A percentile compares a stretch with the other conserved stretches of the same genome.
These are phyloP conservation scores for Ciconia boyciana DNA, from an alignment of 2,113 vertebrate species.

Conservation along the genomic window DNA sequence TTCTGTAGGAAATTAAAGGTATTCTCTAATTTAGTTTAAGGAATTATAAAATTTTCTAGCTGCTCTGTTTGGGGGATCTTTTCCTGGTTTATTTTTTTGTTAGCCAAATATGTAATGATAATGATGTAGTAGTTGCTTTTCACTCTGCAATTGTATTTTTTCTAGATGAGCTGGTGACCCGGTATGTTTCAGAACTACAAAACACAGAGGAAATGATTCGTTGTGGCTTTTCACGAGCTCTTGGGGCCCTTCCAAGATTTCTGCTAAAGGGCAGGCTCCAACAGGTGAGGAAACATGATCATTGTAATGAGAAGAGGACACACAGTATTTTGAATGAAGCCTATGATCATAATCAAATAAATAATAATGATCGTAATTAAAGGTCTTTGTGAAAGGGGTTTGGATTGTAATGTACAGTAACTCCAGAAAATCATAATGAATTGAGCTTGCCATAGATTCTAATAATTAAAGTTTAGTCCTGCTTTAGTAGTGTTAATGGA, in stretches of 20 bases:
- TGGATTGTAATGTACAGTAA: not conserved
- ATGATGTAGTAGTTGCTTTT: not conserved
- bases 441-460: not conserved
- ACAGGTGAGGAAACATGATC: conserved; percentile 74
- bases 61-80: not conserved
- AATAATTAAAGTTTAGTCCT: not conserved
- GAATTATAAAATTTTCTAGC: not conserved
- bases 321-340: not conserved
- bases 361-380: not conserved
- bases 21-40: not conserved
- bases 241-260: conserved; percentile 86
- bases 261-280: conserved; percentile 82
- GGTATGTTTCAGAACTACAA: conserved; percentile 79
- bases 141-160: not conserved
- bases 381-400: not conserved
- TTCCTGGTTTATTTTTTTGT: not conserved
- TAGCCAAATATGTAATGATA: not conserved
- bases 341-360: not conserved
- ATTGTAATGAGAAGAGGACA: not conserved
- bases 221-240: conserved; percentile 87
- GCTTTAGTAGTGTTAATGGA: not conserved
- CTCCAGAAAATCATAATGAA: not conserved
- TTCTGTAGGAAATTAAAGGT: not conserved
- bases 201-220: conserved; percentile 84
- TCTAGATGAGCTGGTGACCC: conserved; percentile 79